These are phyloP conservation scores for Myotis brandtii DNA, from an alignment of 2,113 vertebrate genomes.

Conservation along the genomic window DNA sequence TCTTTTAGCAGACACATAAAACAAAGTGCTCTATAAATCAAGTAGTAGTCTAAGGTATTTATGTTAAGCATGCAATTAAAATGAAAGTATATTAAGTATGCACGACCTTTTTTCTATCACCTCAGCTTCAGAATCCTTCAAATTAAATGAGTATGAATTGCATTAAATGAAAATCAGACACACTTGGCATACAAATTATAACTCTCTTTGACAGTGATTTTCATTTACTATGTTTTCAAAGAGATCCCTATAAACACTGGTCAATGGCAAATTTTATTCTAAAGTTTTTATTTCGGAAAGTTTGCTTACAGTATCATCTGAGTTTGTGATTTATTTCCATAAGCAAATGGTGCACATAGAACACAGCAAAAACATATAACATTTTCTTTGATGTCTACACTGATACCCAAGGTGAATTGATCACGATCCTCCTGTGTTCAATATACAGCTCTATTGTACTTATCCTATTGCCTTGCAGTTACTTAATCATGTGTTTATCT, in stretches of 20 bases:
- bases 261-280: neutral
- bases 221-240: conserved; percentile 10
- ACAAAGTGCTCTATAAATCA: conserved; percentile 66
- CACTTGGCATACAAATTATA: conserved; percentile 59
- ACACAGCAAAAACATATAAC: neutral
- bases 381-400: neutral
- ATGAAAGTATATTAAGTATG: conserved; percentile 28
- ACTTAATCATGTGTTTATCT: neutral
- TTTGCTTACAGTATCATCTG: neutral
- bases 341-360: neutral
- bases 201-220: neutral
- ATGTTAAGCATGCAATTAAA: conserved; percentile 68
- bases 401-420: neutral
- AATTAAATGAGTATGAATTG: conserved; percentile 54
- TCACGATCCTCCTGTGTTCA: neutral
- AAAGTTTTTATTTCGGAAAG: conserved; percentile 24
- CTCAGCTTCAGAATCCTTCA: conserved; percentile 67
- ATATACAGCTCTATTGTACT: neutral
- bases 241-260: neutral
- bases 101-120: conserved; percentile 55
- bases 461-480: neutral
- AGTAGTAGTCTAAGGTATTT: conserved; percentile 57
- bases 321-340: neutral
- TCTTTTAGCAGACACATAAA: conserved; percentile 52
- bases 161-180: conserved; percentile 53